Base-by-base conservation (phyloP, 2,797 vertebrate species). In the Acrossocheilus fasciatus region DNA sequence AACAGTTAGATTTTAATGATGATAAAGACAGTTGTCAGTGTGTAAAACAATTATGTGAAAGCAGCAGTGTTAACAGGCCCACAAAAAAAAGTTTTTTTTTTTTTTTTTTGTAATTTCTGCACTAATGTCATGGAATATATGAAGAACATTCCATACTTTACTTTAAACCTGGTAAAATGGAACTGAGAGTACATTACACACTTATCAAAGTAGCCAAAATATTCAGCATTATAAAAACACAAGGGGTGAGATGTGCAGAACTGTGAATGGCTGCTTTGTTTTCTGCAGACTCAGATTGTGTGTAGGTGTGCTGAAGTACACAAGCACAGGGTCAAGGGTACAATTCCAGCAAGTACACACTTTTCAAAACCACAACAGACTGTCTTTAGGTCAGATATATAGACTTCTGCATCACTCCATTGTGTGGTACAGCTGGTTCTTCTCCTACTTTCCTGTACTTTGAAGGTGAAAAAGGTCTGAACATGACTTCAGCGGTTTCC, bases 1-100 rank as follows among this genome's bases (percentile, higher is more conserved):
- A 74, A 36, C 18, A 66, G 17, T 66, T 79, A 79, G 30, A 52
- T 54, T 70, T 30, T 85, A 78, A 82, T 76, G 30, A 76, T 54
- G 64, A 54, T 41, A 62, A 26, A 79, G 36, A 34, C 68, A 66
- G 81, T 85, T 82, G 54, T 57, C 20, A 36, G 26, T 57, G 59
- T 47, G 54, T 83, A 83, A 12, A 43, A 47, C 45, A 50, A 68
- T 34, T 36, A 47, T 52, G 18, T 57, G 18, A 77, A 23, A 5
- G 18, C 74, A 54, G 50, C 26, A 18, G n/a, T 11, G 47, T 34
- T 34, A 74, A 20, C 43, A 30, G 52, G 20, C 50, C 2, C 50
- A 76, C 30, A 34, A 30, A 39, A 75, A 30, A 54, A n/a, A 0
- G 10, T 34, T 2, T 39, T 26, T 26, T 26, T 26, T 26, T 26